A percentile compares a stretch with the other conserved stretches of the same genome.
These are phyloP conservation scores for Euplexia lucipara DNA, from an alignment of 2,888 invertebrate genomes.

Conservation along the genomic window DNA sequence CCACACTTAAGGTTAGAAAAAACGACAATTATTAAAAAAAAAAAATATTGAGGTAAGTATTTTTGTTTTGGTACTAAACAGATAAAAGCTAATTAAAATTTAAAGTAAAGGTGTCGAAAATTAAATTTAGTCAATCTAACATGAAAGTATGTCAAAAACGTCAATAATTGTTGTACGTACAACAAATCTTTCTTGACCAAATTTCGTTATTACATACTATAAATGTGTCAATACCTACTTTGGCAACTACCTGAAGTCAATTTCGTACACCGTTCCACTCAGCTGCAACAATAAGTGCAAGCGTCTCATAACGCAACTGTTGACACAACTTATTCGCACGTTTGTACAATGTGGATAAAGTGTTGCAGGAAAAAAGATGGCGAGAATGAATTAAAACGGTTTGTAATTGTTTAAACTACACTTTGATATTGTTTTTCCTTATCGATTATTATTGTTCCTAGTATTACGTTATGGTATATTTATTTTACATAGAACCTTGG, in stretches of 20 bases:
- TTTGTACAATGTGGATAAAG: conserved; percentile 32
- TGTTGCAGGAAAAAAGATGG: conserved; percentile 37
- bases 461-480: conserved; percentile 30
- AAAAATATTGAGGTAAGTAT: too few species aligned
- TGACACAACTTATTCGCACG: conserved; percentile 53
- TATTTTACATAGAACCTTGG: background rate
- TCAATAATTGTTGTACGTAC: background rate
- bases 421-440: conserved; percentile 52
- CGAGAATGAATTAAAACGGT: conserved; percentile 34
- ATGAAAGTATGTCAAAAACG: background rate
- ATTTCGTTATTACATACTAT: conserved; percentile 7
- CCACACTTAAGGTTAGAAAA: background rate
- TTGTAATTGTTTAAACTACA: conserved; percentile 41
- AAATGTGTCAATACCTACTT: conserved; percentile 25
- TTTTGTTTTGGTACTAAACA: too few species aligned
- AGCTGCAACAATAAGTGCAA: conserved; percentile 43
- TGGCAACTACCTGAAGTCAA: conserved; percentile 15
- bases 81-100: too few species aligned
- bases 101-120: too few species aligned
- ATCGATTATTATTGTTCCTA: conserved; percentile 43
- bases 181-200: background rate
- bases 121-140: background rate
- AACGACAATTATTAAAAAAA: background rate
- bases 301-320: conserved; percentile 44
- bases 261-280: conserved; percentile 33